Evolutionary conservation across 2,797 vertebrate species (phyloP), one percentile per base, ranked within the genome.

Genomic region (Hoplostethus mediterraneus): DNA sequence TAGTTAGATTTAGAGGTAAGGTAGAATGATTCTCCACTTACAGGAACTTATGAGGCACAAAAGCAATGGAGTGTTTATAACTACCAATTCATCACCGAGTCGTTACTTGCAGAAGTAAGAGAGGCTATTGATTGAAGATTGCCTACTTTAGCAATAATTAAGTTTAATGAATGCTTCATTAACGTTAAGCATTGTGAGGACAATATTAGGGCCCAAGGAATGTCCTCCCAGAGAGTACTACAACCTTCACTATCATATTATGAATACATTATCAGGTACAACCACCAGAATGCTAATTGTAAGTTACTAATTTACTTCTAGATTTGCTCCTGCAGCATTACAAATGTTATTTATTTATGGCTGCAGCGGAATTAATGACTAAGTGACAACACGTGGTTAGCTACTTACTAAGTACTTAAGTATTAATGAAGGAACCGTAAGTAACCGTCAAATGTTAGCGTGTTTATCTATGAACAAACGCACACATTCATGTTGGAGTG

Each of bases 391-490:
- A 83, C 65, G 61, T 69, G 73, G 55, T 63, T 71, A 57, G 56
- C 71, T 75, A 79, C 63, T 71, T 62, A 47, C 63, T 66, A 74
- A 81, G 67, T 17, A 42, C 68, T 79, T 81, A 80, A 81, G 63
- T 67, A 82, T 83, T 82, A 73, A 83, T 82, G 81, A 81, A 72
- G 81, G 45, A 79, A 66, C 48, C 38, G 48, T 8, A 60, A 79
- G 67, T 57, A 75, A 11, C 5, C 65, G 14, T 57, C 73, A 75
- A 86, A 79, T 80, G 84, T 82, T 75, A 66, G 58, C 0, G 7
- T 87, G 73, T 83, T 83, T 76, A 67, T 81, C 79, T 75, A 40
- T 59, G 54, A 81, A 65, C 58, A 69, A 76, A 85, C 65, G 77
- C 70, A 75, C 65, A 68, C 67, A 67, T 49, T 55, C 65, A 58